Conservation (phyloP, 1,140 invertebrate genomes). For the Magallana ariakensis region DNA sequence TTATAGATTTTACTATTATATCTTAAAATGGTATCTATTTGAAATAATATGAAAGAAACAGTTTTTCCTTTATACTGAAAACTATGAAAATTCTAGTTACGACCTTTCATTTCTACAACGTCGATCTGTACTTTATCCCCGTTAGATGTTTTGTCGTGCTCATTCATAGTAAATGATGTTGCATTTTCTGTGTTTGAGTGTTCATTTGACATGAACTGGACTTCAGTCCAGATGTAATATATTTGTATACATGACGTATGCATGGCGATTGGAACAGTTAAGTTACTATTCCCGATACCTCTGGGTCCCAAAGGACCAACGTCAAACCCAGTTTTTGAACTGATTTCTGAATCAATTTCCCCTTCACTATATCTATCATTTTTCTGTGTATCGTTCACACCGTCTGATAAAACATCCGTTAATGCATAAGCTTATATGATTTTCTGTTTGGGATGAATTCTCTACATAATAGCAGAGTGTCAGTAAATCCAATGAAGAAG, state of each 20-base stretch:
- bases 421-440: too few relatives aligned
- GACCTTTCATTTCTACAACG: too few relatives aligned
- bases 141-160: neutral
- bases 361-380: neutral
- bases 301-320: neutral
- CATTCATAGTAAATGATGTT: too few relatives aligned
- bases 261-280: neutral
- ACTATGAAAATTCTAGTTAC: too few relatives aligned
- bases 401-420: neutral
- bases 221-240: too few relatives aligned
- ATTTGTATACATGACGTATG: too few relatives aligned
- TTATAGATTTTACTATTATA: neutral
- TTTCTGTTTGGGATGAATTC: too few relatives aligned
- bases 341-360: neutral
- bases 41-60: neutral
- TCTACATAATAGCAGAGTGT: too few relatives aligned
- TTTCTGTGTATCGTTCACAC: neutral
- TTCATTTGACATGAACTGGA: too few relatives aligned
- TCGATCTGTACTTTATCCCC: neutral
- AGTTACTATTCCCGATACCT: neutral
- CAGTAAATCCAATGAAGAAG: too few relatives aligned
- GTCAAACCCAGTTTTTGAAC: constrained; percentile 4
- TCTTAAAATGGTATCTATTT: neutral
- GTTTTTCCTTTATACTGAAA: too few relatives aligned
- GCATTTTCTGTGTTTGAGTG: too few relatives aligned